These are phyloP conservation scores for Heliopora coerulea DNA, from an alignment of 92 coral and sea anemone species.

Conservation along the genomic window DNA sequence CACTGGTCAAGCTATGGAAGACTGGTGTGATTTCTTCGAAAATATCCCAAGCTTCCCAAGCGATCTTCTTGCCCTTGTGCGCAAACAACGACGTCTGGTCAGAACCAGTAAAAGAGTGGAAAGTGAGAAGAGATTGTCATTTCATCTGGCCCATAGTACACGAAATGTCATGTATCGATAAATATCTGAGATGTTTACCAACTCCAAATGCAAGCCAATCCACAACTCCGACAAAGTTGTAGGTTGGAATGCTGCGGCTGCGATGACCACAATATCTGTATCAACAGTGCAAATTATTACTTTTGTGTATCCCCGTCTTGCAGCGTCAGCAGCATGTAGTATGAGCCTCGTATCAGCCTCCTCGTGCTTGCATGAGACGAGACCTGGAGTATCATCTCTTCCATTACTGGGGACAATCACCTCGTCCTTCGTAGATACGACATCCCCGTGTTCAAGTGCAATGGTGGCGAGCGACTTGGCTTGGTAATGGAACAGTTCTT, in stretches of 20 bases:
- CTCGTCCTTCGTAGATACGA: slow-evolving; percentile 45
- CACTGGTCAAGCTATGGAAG: too few relatives aligned
- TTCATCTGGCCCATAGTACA: slow-evolving; percentile 19
- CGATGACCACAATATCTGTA: slow-evolving; percentile 5
- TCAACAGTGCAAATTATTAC: slow-evolving; percentile 3
- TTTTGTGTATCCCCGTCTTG: slow-evolving; percentile 12
- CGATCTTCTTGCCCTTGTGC: slow-evolving; percentile 58
- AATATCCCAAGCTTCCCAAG: slow-evolving; percentile 57
- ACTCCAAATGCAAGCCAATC: slow-evolving; percentile 4
- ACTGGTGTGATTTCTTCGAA: slow-evolving; percentile 46
- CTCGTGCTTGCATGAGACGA: slow-evolving; percentile 49
- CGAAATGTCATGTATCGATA: slow-evolving; percentile 49
- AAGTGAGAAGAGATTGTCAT: slow-evolving; percentile 51
- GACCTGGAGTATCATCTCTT: slow-evolving; percentile 42
- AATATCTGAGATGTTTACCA: slow-evolving; percentile 52
- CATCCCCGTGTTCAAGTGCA: slow-evolving; percentile 31
- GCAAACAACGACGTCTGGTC: slow-evolving; percentile 59
- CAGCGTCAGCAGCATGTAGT: slow-evolving; percentile 13
- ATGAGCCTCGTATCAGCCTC: too few relatives aligned
- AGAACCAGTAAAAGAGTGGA: slow-evolving; percentile 65
- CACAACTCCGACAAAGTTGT: not conserved
- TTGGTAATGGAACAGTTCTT: slow-evolving; percentile 46
- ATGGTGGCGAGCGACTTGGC: slow-evolving; percentile 44
- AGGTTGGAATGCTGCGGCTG: not conserved
- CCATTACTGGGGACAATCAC: slow-evolving; percentile 18